Conservation (phyloP, 2,113 vertebrate genomes). For the Cheilinus undulatus region DNA sequence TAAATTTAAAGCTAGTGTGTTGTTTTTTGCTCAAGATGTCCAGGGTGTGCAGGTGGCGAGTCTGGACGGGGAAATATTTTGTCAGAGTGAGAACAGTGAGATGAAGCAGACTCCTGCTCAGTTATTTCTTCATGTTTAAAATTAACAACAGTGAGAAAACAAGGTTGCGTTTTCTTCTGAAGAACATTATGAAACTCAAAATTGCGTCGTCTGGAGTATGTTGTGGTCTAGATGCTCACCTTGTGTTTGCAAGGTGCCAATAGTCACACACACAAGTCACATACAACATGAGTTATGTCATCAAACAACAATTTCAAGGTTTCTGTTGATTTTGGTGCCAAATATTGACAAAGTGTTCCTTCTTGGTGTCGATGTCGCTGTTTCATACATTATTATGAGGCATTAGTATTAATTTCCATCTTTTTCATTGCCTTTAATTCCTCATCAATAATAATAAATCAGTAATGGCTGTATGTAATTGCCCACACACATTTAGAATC, state of each 20-base stretch:
- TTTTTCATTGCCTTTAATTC: too few relatives aligned
- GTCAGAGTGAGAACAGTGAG: conserved; percentile 49
- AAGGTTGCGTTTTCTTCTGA: conserved; percentile 13
- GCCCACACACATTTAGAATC: too few relatives aligned
- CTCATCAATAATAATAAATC: too few relatives aligned
- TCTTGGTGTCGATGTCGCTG: too few relatives aligned
- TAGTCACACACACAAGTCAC: background rate
- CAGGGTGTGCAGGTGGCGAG: conserved; percentile 39
- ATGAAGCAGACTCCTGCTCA: conserved; percentile 31
- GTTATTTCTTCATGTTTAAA: conserved; percentile 32
- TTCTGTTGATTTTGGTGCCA: too few relatives aligned
- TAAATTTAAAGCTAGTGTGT: conserved; percentile 21
- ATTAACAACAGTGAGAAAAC: conserved; percentile 36
- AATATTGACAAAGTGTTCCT: too few relatives aligned
- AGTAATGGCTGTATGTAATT: too few relatives aligned
- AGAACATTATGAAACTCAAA: background rate
- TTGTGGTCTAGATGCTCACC: background rate
- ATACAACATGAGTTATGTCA: too few relatives aligned
- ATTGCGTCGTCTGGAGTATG: background rate
- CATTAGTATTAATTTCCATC: too few relatives aligned
- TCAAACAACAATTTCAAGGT: too few relatives aligned
- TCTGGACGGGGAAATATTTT: conserved; percentile 55
- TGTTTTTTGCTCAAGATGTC: conserved; percentile 38
- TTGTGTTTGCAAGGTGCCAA: background rate
- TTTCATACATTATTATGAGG: too few relatives aligned